These are phyloP conservation scores for Calidris pugnax DNA, from an alignment of 2,113 vertebrate species.

Conservation along the genomic window DNA sequence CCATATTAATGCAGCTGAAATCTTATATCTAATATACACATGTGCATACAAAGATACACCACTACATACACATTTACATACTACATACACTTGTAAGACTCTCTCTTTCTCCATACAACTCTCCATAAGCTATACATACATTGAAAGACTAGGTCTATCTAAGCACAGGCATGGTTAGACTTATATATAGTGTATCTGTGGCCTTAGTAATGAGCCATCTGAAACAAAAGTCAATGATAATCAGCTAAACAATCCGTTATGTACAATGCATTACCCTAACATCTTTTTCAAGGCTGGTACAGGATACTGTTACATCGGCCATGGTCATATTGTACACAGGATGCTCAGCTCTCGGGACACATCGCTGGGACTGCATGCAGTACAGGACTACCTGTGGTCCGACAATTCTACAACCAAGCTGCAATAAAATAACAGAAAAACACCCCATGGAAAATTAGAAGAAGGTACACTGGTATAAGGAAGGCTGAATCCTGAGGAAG, in stretches of 20 bases:
- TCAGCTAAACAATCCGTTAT: neutral
- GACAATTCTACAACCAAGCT: slow-evolving; percentile 94
- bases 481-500: neutral
- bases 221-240: rapidly evolving
- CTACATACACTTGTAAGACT: neutral
- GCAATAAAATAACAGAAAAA: neutral
- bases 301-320: slow-evolving; percentile 89
- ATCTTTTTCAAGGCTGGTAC: slow-evolving; percentile 92
- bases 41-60: neutral
- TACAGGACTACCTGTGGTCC: slow-evolving; percentile 93
- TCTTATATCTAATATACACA: neutral
- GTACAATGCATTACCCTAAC: slow-evolving; percentile 77
- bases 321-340: slow-evolving; percentile 96
- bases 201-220: neutral
- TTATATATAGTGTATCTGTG: neutral
- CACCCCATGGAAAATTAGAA: neutral
- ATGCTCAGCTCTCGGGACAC: slow-evolving; percentile 90
- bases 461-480: neutral
- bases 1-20: neutral
- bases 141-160: neutral
- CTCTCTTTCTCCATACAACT: neutral
- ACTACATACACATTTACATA: neutral
- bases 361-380: slow-evolving; percentile 88
- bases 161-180: neutral
- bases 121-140: neutral